Conservation (phyloP, 2,888 invertebrate species). For the Trilocha varians region DNA sequence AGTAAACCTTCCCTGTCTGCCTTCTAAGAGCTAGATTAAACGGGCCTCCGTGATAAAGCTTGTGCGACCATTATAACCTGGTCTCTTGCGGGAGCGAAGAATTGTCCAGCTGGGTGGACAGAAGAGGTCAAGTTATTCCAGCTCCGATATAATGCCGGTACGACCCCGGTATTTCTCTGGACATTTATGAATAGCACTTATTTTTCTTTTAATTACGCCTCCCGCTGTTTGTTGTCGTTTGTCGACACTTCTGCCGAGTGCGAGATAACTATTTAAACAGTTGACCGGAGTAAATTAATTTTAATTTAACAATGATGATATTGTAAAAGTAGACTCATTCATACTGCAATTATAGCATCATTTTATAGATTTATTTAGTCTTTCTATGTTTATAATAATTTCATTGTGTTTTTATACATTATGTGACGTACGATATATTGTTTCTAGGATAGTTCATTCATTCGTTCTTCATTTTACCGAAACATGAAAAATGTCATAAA, state of each 20-base stretch:
- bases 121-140: conserved; percentile 29
- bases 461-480: no score
- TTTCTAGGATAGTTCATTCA: no score
- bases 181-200: conserved; percentile 70
- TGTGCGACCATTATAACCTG: conserved; percentile 32
- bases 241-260: conserved; percentile 20
- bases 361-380: no score
- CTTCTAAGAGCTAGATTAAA: conserved; percentile 67
- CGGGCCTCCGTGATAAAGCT: conserved; percentile 55
- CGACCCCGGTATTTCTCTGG: conserved; percentile 50
- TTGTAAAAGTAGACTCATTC: no score
- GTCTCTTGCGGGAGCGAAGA: conserved; percentile 17
- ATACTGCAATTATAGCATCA: no score
- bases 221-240: conserved; percentile 41
- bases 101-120: conserved; percentile 15
- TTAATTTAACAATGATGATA: no score
- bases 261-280: not conserved
- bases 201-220: conserved; percentile 71
- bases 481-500: no score
- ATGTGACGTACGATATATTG: no score
- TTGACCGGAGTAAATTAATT: no score
- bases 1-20: conserved; percentile 43
- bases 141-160: conserved; percentile 47
- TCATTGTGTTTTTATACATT: no score
- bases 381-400: no score